Conservation (phyloP, 1,140 invertebrate genomes). For the Ylistrum balloti region DNA sequence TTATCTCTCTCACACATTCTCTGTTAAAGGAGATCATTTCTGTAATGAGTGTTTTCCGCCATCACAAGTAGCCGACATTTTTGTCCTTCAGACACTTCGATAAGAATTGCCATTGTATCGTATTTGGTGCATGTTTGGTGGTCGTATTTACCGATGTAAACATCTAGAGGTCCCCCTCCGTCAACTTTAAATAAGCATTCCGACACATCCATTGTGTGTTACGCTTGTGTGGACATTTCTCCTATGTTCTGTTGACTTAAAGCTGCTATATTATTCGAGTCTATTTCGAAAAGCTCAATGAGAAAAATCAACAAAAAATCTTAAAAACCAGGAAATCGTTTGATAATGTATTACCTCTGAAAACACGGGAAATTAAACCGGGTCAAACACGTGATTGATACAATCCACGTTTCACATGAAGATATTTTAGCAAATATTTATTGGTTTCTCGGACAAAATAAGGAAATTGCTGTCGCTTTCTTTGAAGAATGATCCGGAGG, state of each 20-base stretch:
- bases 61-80: constrained; percentile 31
- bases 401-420: not conserved
- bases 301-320: constrained; percentile 30
- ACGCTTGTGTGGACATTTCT: not conserved
- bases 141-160: not conserved
- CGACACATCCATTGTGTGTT: not conserved
- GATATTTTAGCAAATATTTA: not conserved
- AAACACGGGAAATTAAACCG: not conserved
- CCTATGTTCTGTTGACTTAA: not conserved
- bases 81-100: not conserved
- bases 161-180: not conserved
- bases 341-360: constrained; percentile 3
- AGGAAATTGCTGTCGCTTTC: not conserved
- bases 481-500: not conserved
- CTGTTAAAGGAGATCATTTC: constrained; percentile 21
- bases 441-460: constrained; percentile 28
- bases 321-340: constrained; percentile 28
- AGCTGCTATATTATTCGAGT: constrained; percentile 14
- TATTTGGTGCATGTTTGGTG: constrained; percentile 23
- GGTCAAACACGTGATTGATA: not conserved
- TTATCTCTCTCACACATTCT: constrained; percentile 33
- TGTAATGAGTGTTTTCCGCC: constrained; percentile 15
- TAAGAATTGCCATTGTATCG: not conserved
- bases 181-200: constrained; percentile 36
- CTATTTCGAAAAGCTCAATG: not conserved